Base-by-base conservation (phyloP, 2,113 vertebrate genomes). In the Lontra canadensis region DNA sequence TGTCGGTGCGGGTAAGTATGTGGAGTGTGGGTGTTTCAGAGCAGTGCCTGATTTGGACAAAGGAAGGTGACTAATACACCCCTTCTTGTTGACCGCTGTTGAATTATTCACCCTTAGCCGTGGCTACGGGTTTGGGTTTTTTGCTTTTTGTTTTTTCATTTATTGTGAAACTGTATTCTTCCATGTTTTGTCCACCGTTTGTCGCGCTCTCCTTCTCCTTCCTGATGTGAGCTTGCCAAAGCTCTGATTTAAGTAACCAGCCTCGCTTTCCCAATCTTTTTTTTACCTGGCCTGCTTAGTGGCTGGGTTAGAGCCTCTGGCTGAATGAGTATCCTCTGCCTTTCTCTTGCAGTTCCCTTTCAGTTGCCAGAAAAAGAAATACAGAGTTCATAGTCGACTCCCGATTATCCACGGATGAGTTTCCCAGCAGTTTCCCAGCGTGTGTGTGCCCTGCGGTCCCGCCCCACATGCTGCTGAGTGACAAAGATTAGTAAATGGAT, bases 1-100 rank as follows among this genome's bases (percentile, higher is more conserved):
- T 97, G 81, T 97, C 92, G 95, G 90, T 94, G 85, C 47, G 84
- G 78, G 49, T 52, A 95, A 88, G 85, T 95, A 91, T 94, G 94
- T 93, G 34, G 95, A 93, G 57, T 92, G 89, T 95, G 92, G 87
- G 82, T 59, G 92, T 84, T 80, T 55, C 59, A 65, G 92, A 83
- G 91, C 71, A 49, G 61, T 71, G 79, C 69, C 80, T 96, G 7
- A 92, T 96, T 95, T 52, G 73, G 44, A 89, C 61, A 39, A 61
- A 71, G 73, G 47, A 96, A 95, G 49, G 69, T 91, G 88, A 89
- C 36, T 83, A 36, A 81, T 67, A 59, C 90, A 82, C 29, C 59
- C 23, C 44, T 65, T 61, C 82, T 85, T 85, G 67, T 76, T 80
- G 23, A 78, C 49, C 39, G 20, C 23, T 79, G 15, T 96, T 85